Conservation (phyloP, 2,113 vertebrate species). For the Otus sunia region DNA sequence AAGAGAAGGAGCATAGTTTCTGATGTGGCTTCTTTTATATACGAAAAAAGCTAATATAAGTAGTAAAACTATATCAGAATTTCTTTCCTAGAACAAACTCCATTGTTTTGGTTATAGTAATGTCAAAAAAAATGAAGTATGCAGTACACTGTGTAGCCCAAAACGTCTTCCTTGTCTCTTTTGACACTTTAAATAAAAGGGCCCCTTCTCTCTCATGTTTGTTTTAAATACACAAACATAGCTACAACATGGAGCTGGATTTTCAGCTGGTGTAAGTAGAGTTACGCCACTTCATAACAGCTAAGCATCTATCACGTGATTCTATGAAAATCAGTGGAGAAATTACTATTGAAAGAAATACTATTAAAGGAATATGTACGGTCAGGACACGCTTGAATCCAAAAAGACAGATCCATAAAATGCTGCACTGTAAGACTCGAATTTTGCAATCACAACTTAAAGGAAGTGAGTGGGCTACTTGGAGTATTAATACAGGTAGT, state of each 20-base stretch:
- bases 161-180: background rate
- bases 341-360: background rate
- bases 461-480: conserved; percentile 7
- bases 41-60: background rate
- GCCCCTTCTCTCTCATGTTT: background rate
- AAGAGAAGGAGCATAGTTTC: background rate
- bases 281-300: background rate
- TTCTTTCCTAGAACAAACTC: background rate
- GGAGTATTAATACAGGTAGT: background rate
- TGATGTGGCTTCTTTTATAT: background rate
- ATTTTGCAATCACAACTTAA: background rate
- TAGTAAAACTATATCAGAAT: background rate
- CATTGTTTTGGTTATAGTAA: background rate
- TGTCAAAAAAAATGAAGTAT: background rate
- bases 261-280: background rate
- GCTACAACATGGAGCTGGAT: background rate
- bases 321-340: background rate
- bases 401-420: background rate
- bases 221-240: background rate
- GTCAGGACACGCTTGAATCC: background rate
- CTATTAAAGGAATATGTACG: background rate
- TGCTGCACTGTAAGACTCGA: background rate
- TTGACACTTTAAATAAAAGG: background rate
- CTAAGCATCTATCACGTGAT: background rate
- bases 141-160: background rate